Conservation (phyloP, 1,140 invertebrate genomes). For the Leucophenga varia region DNA sequence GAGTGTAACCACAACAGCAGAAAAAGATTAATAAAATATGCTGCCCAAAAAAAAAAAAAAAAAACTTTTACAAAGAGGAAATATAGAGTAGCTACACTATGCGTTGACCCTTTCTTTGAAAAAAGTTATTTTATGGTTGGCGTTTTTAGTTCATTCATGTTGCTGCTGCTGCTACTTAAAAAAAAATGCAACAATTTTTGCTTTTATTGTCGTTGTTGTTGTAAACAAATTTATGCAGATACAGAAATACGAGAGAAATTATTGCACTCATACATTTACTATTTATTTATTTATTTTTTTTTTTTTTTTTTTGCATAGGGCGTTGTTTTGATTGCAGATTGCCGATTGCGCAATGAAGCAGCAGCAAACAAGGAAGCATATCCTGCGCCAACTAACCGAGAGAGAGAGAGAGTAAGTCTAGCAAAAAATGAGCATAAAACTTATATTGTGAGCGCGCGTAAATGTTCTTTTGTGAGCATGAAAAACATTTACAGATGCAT, state of each 20-base stretch:
- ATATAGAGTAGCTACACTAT: conserved; percentile 5
- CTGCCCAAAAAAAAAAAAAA: too few species aligned
- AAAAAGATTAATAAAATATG: too few species aligned
- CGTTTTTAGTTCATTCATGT: conserved; percentile 16
- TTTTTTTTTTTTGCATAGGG: conserved; percentile 44
- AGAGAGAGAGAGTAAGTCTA: too few species aligned
- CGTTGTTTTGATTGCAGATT: conserved; percentile 51
- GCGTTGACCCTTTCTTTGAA: not conserved
- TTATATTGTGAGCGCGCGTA: conserved; percentile 5
- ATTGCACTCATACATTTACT: too few species aligned
- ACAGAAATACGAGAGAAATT: too few species aligned
- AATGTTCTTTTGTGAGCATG: not conserved
- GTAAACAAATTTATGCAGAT: too few species aligned
- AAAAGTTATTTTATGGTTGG: not conserved
- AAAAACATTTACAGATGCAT: not conserved
- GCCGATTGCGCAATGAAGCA: conserved; percentile 48
- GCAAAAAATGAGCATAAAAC: not conserved
- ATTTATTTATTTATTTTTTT: not conserved
- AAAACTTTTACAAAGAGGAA: too few species aligned
- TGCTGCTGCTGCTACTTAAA: conserved; percentile 5
- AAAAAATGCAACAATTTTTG: too few species aligned
- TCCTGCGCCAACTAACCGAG: conserved; percentile 11
- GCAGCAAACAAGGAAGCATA: conserved; percentile 14
- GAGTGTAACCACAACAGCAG: not conserved
- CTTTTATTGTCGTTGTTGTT: too few species aligned